Percentiles rank a stretch among this genome's conserved stretches.
phyloP scores from a whole-genome alignment of 1,140 invertebrate genomes.

The Proales similis region DNA sequence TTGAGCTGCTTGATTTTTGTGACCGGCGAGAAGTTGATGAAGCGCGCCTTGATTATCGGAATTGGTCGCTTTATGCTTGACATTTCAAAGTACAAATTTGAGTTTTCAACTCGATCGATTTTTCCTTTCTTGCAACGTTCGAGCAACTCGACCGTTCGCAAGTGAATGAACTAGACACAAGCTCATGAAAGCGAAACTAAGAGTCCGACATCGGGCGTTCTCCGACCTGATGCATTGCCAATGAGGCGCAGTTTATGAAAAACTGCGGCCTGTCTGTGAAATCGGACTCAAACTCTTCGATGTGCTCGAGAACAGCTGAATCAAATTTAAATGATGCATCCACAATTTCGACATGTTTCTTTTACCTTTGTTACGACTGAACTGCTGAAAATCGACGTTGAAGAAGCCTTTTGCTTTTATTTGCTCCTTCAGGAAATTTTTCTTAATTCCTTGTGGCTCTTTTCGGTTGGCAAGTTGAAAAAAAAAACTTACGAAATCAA shows the following conservation, averaged over 20 bases:
- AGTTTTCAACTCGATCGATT: no score
- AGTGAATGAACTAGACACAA: conserved; percentile 8
- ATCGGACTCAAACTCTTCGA: conserved; percentile 12
- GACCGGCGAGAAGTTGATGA: conserved; percentile 27
- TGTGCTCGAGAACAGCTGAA: not conserved
- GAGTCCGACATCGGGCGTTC: no score
- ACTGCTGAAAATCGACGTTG: conserved; percentile 27
- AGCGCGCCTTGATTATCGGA: conserved; percentile 22
- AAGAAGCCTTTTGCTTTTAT: conserved; percentile 37
- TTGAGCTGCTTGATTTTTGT: conserved; percentile 34
- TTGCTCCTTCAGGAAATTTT: conserved; percentile 20
- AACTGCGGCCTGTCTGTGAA: conserved; percentile 27
- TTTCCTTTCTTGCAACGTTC: conserved; percentile 27
- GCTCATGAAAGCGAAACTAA: not conserved
- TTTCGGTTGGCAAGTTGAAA: not conserved
- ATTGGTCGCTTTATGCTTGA: conserved; percentile 10
- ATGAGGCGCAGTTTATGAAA: conserved; percentile 9
- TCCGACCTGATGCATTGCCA: conserved; percentile 11
- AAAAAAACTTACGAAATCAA: conserved; percentile 19
- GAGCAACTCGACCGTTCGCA: conserved; percentile 12
- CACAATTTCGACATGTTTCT: not conserved
- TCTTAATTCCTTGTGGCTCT: not conserved
- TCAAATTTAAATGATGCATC: not conserved
- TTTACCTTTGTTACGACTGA: conserved; percentile 20
- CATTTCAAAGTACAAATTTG: not conserved